A percentile compares a stretch with the other conserved stretches of the same genome.
Conservation (phyloP, 2,888 invertebrate genomes). For the Spicauda simplicius region DNA sequence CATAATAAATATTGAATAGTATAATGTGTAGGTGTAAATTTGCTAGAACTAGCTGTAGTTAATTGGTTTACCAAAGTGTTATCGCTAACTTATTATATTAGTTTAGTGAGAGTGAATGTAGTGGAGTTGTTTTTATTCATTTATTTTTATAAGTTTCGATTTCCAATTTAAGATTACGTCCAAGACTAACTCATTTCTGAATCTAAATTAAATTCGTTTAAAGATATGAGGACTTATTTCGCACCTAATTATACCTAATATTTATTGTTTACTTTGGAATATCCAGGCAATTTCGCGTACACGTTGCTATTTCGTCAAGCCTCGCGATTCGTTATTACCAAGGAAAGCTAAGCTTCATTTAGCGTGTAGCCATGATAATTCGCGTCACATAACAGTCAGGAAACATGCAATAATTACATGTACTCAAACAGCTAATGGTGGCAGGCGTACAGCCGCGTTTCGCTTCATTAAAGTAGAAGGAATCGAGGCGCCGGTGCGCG, state of each 20-base stretch:
- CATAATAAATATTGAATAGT: neutral
- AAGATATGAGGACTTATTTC: neutral
- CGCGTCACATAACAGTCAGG: constrained; percentile 29
- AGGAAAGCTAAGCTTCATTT: constrained; percentile 16
- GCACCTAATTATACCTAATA: neutral
- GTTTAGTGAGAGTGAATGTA: constrained; percentile 5
- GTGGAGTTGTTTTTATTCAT: neutral
- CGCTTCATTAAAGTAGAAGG: constrained; percentile 31
- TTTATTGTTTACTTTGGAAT: neutral
- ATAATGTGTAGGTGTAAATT: constrained; percentile 16
- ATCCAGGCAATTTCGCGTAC: no score
- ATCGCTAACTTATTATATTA: neutral
- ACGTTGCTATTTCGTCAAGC: neutral
- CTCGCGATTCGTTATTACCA: constrained; percentile 7
- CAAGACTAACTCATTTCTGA: neutral
- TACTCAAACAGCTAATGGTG: constrained; percentile 29
- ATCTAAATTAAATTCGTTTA: neutral
- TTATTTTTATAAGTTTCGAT: neutral
- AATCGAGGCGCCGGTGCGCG: constrained; percentile 19
- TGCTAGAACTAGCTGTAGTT: neutral
- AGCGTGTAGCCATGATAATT: constrained; percentile 15
- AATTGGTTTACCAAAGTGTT: neutral
- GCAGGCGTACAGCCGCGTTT: constrained; percentile 28
- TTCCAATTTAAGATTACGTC: neutral
- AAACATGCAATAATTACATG: constrained; percentile 36